These are phyloP conservation scores for Oncorhynchus gorbuscha DNA, from an alignment of 2,113 vertebrate species.

Conservation along the genomic window DNA sequence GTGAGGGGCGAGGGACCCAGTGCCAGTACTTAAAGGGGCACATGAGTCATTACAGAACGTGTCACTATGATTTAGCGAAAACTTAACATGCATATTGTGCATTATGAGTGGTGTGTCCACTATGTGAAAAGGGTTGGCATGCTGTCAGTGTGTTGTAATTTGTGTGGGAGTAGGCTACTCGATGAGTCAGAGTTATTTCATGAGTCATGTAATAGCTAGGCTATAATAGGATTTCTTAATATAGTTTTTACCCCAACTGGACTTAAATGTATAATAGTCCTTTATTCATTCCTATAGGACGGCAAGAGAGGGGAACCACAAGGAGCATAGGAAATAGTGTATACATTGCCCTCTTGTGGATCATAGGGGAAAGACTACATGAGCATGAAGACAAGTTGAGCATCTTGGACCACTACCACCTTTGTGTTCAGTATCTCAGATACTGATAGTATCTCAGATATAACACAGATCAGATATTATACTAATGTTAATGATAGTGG, in stretches of 20 bases:
- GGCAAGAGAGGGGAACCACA: not conserved
- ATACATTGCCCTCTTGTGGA: slow-evolving; percentile 55
- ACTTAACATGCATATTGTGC: not conserved
- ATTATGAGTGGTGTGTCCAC: not conserved
- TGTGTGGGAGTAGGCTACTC: not conserved
- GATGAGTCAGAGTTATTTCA: slow-evolving; percentile 20
- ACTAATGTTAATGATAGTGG: not conserved
- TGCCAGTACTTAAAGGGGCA: not conserved
- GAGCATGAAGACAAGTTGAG: not conserved
- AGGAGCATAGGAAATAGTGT: not conserved
- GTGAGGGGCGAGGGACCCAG: not conserved
- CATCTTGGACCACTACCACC: not conserved
- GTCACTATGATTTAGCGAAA: slow-evolving; percentile 1
- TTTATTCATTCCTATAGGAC: not conserved
- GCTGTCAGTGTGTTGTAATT: slow-evolving; percentile 30
- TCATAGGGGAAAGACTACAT: slow-evolving; percentile 16
- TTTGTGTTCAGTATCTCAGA: too few species aligned
- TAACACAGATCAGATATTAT: too few species aligned
- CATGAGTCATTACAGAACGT: not conserved
- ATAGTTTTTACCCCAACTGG: not conserved
- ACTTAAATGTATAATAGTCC: slow-evolving; percentile 19
- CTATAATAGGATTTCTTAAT: not conserved
- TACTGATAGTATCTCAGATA: too few species aligned
- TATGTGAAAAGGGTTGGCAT: not conserved
- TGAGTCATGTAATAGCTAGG: not conserved